Evolutionary conservation across 35 echinoderm and acorn worm genomes (phyloP), one percentile per base, ranked within the genome.

Genomic region (Heliocidaris tuberculata): DNA sequence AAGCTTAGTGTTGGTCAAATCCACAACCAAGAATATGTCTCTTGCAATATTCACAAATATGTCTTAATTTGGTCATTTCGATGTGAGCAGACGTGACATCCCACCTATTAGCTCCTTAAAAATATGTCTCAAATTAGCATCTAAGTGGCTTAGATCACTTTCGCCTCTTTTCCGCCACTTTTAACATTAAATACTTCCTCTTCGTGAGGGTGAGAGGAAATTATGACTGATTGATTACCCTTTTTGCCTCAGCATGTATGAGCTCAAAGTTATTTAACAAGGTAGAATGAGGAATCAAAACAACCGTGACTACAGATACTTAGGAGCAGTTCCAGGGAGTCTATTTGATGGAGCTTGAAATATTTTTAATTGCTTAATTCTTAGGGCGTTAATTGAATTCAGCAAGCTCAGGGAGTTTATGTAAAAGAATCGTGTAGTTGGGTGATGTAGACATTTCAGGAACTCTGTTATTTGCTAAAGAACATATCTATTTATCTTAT

Each of bases 201-300:
- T 78, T 78, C 0, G 65, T 0, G 19, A n/a, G 65, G 27, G 21
- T 78, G 65, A 78, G 27, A 78, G 65, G 65, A 78, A 78, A 78
- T 78, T 78, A n/a, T 78, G 65, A 78, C 65, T 78, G 65, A 78
- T 78, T 78, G 65, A 78, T 78, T 78, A 78, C 65, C 65, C 27
- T 78, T 78, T 78, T 27, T 78, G 65, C 65, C 65, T 78, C 27
- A 7, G 27, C 19, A 78, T n/a, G 65, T 27, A 78, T 27, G 65
- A 27, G 65, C 65, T 78, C 27, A 19, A 21, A 78, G 65, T 78
- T 78, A 78, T 78, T 78, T 78, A n/a, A 78, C 27, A 78, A 78
- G 27, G 7, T 56, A 56, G 52, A 56, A 56, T 42, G 52, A 56
- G 52, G 52, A 78, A 78, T 78, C 65, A 78, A 78, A 78, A 78